Percentiles rank a stretch among this genome's conserved stretches.
These are phyloP conservation scores for Acropora yongei DNA, from an alignment of 64 coral and sea anemone genomes.

Conservation along the genomic window DNA sequence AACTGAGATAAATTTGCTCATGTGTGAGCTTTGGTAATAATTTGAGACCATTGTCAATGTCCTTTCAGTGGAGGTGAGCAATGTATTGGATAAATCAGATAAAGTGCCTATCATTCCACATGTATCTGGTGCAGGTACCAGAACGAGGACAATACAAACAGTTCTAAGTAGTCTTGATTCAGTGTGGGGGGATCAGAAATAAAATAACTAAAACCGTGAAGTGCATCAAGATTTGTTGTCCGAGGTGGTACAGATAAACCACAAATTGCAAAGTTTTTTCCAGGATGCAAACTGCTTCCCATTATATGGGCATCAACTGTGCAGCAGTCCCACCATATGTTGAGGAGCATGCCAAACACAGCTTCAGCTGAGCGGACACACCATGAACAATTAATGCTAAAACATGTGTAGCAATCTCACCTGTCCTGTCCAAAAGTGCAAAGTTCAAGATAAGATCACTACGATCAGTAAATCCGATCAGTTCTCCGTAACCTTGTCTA, in stretches of 20 bases:
- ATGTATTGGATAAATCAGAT: no score
- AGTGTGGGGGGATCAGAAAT: neutral
- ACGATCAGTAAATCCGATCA: no score
- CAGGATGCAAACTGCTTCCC: constrained; percentile 16
- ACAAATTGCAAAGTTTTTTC: constrained; percentile 20
- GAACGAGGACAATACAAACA: neutral
- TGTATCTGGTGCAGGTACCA: no score
- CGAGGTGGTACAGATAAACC: constrained; percentile 9
- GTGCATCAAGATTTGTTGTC: neutral
- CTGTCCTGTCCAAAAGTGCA: constrained; percentile 18
- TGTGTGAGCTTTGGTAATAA: no score
- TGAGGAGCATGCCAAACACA: constrained; percentile 2
- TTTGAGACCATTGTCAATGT: no score
- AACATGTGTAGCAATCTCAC: constrained; percentile 9
- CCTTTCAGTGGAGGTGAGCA: no score
- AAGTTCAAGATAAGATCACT: constrained; percentile 3
- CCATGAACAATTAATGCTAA: constrained; percentile 18
- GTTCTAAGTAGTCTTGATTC: neutral
- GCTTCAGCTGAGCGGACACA: constrained; percentile 9
- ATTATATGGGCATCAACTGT: constrained; percentile 25
- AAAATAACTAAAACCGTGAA: neutral
- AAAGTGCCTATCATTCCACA: no score
- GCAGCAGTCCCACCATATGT: constrained; percentile 12
- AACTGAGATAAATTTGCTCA: no score
- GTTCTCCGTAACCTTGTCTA: no score